phyloP scores from a whole-genome alignment of 2,888 invertebrate genomes.

The Synergus laeviventris region DNA sequence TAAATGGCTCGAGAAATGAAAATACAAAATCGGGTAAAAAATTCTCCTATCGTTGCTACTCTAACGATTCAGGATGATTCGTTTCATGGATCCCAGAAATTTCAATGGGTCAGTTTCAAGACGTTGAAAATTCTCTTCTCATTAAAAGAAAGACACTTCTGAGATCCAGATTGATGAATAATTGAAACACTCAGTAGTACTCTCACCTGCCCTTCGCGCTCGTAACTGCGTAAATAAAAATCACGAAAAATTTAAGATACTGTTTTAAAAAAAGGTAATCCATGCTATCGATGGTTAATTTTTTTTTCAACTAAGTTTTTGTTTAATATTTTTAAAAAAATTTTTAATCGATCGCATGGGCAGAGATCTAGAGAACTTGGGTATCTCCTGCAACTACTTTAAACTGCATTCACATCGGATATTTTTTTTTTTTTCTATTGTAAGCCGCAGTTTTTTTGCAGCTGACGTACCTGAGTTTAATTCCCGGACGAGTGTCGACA shows the following conservation, averaged over 20 bases:
- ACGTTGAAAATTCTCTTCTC: neutral
- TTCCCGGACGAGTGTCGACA: conserved; percentile 97
- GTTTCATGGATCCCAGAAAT: conserved; percentile 17
- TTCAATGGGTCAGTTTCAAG: neutral
- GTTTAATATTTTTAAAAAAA: too few species aligned
- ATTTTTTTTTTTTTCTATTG: neutral
- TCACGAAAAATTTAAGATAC: conserved; percentile 47
- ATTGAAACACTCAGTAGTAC: conserved; percentile 45
- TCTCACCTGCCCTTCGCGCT: conserved; percentile 57
- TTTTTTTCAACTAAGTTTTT: neutral
- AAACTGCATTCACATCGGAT: conserved; percentile 46
- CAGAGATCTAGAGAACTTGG: neutral
- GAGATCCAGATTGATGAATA: conserved; percentile 12
- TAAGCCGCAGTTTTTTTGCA: conserved; percentile 7
- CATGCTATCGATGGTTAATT: conserved; percentile 3
- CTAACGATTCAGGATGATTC: conserved; percentile 18
- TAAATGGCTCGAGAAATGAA: neutral
- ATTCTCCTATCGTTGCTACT: conserved; percentile 20
- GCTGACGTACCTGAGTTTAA: conserved; percentile 88
- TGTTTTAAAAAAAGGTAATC: neutral
- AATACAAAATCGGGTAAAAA: neutral
- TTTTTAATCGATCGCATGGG: conserved; percentile 32
- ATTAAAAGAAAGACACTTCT: neutral
- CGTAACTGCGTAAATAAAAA: conserved; percentile 53
- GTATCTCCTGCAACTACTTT: conserved; percentile 10